phyloP scores from a whole-genome alignment of 2,888 invertebrate genomes.

The Conchocele bisecta region DNA sequence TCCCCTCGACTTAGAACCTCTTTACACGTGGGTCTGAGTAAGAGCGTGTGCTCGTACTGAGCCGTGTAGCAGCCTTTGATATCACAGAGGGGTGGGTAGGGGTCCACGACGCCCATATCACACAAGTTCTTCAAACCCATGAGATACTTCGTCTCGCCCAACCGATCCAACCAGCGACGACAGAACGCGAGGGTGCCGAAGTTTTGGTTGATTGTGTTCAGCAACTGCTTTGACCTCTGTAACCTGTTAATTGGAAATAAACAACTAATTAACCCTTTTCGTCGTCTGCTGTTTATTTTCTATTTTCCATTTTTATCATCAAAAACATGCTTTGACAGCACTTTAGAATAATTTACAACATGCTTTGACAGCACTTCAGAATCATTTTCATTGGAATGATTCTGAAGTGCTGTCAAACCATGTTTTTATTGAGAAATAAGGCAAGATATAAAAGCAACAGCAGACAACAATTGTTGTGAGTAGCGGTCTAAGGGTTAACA shows the following conservation, averaged over 20 bases:
- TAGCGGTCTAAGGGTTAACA: too few species aligned
- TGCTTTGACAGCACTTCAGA: too few species aligned
- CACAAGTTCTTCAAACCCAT: conserved; percentile 99
- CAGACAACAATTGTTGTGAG: too few species aligned
- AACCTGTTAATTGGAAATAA: conserved; percentile 85
- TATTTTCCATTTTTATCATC: too few species aligned
- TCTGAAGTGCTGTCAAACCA: too few species aligned
- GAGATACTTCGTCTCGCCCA: conserved; percentile 98
- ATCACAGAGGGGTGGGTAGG: conserved; percentile 99
- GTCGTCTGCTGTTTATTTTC: too few species aligned
- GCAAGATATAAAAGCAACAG: too few species aligned
- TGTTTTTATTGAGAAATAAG: too few species aligned
- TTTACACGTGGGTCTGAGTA: conserved; percentile 98
- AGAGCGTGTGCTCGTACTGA: conserved; percentile 99
- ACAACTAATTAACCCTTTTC: too few species aligned
- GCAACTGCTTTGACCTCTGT: conserved; percentile 94
- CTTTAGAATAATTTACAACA: too few species aligned
- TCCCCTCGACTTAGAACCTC: conserved; percentile 98
- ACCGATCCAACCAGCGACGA: conserved; percentile 98
- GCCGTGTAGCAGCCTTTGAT: conserved; percentile 99
- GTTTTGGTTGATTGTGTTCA: conserved; percentile 96
- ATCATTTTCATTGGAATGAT: too few species aligned
- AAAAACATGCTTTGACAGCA: too few species aligned
- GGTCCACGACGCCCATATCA: conserved; percentile 98
- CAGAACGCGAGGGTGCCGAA: conserved; percentile 99